Conservation (phyloP, 2,797 vertebrate species). For the Mycteria americana region DNA sequence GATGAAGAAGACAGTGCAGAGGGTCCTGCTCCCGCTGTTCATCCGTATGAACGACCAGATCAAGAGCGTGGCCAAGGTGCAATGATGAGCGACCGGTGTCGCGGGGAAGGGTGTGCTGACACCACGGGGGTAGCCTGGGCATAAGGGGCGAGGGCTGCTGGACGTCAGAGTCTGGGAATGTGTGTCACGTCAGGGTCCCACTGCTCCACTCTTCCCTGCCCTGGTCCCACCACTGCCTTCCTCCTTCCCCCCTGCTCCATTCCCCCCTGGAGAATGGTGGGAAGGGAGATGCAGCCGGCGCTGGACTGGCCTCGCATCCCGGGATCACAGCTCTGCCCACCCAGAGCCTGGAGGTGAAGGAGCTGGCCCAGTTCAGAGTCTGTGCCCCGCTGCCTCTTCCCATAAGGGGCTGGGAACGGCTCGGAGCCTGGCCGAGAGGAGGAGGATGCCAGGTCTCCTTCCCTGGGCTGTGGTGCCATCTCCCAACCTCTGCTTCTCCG, state of each 20-base stretch:
- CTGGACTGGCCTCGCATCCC: too few relatives aligned
- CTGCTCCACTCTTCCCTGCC: background rate
- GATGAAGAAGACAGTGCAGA: background rate
- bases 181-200: background rate
- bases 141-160: background rate
- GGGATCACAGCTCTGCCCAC: too few relatives aligned
- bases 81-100: too few relatives aligned
- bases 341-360: too few relatives aligned
- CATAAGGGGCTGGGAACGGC: too few relatives aligned
- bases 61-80: too few relatives aligned
- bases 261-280: too few relatives aligned
- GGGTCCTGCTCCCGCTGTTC: too few relatives aligned
- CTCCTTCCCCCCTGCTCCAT: background rate
- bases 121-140: background rate
- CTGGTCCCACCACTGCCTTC: background rate
- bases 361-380: too few relatives aligned
- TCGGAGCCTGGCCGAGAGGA: background rate
- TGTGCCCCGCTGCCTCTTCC: too few relatives aligned
- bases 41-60: too few relatives aligned
- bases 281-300: too few relatives aligned
- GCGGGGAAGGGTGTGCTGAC: background rate
- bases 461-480: background rate
- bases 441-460: background rate
- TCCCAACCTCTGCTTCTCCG: background rate
- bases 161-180: background rate